phyloP scores from a whole-genome alignment of 2,888 invertebrate species.

The Tetragonisca angustula region DNA sequence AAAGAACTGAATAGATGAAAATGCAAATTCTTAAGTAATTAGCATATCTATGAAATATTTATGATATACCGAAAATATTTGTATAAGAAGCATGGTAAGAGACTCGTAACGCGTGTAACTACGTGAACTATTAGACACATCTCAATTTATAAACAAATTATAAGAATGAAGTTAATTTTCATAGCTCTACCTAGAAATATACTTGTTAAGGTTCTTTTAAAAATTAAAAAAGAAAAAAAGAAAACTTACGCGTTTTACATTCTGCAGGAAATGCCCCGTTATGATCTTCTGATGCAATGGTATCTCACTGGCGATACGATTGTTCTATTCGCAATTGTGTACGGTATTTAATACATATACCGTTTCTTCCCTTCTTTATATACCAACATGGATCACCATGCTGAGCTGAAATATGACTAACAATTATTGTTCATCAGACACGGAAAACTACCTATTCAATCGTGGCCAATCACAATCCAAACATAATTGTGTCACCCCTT shows the following conservation, averaged over 20 bases:
- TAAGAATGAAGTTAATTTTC: not conserved
- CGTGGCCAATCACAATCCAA: conserved; percentile 56
- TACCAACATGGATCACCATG: conserved; percentile 28
- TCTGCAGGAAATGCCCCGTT: not conserved
- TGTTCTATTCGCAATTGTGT: conserved; percentile 4
- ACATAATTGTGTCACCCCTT: conserved; percentile 57
- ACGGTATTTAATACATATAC: conserved; percentile 13
- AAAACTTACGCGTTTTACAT: conserved; percentile 40
- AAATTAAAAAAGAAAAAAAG: not conserved
- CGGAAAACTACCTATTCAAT: conserved; percentile 63
- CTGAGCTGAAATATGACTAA: conserved; percentile 41
- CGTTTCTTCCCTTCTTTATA: conserved; percentile 34
- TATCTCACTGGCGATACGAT: not conserved
- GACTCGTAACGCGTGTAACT: not conserved
- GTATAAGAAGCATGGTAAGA: not conserved
- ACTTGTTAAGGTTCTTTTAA: not conserved
- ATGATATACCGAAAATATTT: not conserved
- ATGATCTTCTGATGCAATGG: conserved; percentile 12
- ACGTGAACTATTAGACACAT: not conserved
- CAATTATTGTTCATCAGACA: conserved; percentile 37
- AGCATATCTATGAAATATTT: not conserved
- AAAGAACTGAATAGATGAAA: too few relatives aligned
- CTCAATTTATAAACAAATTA: not conserved
- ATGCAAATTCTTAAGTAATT: not conserved
- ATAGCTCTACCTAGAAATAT: not conserved